A percentile compares a stretch with the other conserved stretches of the same genome.
These are phyloP conservation scores for Brachymystax lenok DNA, from an alignment of 2,797 vertebrate species.

Conservation along the genomic window DNA sequence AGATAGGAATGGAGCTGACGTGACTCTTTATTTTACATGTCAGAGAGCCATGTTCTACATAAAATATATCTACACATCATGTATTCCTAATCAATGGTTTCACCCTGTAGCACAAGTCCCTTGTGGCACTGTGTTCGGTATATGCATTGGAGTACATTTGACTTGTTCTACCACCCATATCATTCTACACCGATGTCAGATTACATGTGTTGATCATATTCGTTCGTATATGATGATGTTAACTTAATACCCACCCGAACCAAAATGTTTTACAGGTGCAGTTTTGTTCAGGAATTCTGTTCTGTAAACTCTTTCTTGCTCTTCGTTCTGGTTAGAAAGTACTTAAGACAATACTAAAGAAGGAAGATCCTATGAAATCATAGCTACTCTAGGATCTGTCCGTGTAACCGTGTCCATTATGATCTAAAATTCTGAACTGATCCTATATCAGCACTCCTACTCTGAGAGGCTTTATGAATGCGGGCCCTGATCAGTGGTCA, in stretches of 20 bases:
- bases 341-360: not conserved
- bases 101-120: not conserved
- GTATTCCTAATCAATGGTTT: not conserved
- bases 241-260: not conserved
- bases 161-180: not conserved
- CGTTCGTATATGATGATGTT: not conserved
- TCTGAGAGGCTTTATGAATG: not conserved
- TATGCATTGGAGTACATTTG: not conserved
- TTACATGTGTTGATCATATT: not conserved
- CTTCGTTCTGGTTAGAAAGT: not conserved
- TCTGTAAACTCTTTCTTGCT: not conserved
- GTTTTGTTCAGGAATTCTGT: not conserved
- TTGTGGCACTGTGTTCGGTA: constrained; percentile 2
- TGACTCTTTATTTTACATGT: not conserved
- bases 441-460: not conserved
- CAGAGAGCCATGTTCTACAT: not conserved
- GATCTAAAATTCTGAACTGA: not conserved
- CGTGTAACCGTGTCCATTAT: not conserved
- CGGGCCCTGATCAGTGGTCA: not conserved
- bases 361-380: not conserved
- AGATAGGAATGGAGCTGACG: not conserved
- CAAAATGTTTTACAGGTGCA: not conserved
- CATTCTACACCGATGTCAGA: not conserved
- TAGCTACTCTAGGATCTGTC: not conserved
- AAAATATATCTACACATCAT: not conserved